These are phyloP conservation scores for Chaetura pelagica DNA, from an alignment of 2,113 vertebrate genomes.

Conservation along the genomic window DNA sequence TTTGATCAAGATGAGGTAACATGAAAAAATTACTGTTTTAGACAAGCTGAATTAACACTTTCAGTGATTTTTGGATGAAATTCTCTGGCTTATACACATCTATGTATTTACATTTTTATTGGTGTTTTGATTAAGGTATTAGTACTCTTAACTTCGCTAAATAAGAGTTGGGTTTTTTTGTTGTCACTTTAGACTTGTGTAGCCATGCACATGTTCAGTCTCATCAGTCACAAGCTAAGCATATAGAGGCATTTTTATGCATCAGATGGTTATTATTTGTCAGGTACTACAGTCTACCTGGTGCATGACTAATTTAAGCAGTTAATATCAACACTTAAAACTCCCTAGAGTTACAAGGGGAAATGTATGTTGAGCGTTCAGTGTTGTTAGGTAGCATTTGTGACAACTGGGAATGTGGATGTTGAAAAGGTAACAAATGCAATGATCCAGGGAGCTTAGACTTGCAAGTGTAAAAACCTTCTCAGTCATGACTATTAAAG, in stretches of 20 bases:
- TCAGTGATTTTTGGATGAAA: neutral
- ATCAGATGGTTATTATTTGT: neutral
- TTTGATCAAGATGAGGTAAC: neutral
- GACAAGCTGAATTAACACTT: neutral
- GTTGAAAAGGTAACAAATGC: slow-evolving; percentile 60
- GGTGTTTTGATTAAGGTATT: neutral
- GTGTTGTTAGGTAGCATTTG: slow-evolving; percentile 25
- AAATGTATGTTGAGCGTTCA: neutral
- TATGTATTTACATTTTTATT: neutral
- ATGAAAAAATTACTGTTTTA: neutral
- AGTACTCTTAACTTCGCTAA: neutral
- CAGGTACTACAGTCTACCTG: neutral
- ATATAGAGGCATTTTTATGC: neutral
- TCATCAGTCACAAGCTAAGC: neutral
- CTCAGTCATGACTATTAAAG: slow-evolving; percentile 41
- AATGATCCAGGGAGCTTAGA: slow-evolving; percentile 40
- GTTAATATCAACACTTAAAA: slow-evolving; percentile 1
- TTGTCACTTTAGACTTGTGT: neutral
- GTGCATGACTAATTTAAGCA: neutral
- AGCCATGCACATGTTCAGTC: neutral
- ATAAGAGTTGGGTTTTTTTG: neutral
- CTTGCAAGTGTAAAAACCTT: slow-evolving; percentile 47
- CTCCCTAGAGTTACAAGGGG: neutral
- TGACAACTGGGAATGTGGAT: slow-evolving; percentile 29
- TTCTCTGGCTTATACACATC: accelerated